phyloP scores from a whole-genome alignment of 1,140 invertebrate species.

The Drosophila pseudoobscura region DNA sequence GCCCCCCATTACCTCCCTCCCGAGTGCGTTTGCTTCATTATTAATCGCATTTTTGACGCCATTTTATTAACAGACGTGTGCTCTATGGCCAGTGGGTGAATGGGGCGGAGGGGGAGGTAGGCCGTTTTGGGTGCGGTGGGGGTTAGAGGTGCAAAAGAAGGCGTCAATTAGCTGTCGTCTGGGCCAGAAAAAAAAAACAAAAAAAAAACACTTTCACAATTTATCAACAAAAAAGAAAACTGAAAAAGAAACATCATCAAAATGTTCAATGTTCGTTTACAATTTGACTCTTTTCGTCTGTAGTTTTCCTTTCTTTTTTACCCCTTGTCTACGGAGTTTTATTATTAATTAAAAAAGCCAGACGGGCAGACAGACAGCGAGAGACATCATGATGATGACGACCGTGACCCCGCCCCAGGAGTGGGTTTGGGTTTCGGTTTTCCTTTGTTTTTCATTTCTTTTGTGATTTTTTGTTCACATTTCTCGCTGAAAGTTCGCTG shows the following conservation, averaged over 20 bases:
- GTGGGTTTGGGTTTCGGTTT: constrained; percentile 13
- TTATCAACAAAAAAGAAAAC: constrained; percentile 43
- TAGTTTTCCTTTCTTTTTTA: constrained; percentile 1
- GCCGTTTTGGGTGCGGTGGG: not conserved
- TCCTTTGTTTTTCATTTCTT: constrained; percentile 27
- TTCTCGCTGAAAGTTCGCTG: constrained; percentile 35
- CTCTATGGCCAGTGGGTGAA: constrained; percentile 5
- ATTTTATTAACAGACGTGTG: constrained; percentile 45
- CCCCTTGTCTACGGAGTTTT: constrained; percentile 5
- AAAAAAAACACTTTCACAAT: constrained; percentile 66
- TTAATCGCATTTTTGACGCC: constrained; percentile 72
- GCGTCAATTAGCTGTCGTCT: constrained; percentile 66
- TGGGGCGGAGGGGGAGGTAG: constrained; percentile 23
- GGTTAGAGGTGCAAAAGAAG: constrained; percentile 20
- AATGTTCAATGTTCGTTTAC: constrained; percentile 47
- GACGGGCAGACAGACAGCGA: constrained; percentile 21
- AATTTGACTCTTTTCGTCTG: constrained; percentile 49
- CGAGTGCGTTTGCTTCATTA: constrained; percentile 45
- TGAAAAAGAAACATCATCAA: constrained; percentile 32
- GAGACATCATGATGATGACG: constrained; percentile 32
- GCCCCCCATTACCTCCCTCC: not conserved
- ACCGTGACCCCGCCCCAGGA: constrained; percentile 47
- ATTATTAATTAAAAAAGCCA: constrained; percentile 64
- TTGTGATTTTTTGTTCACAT: constrained; percentile 37
- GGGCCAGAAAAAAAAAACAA: constrained; percentile 1